Percentiles rank a stretch among this genome's conserved stretches.
Conservation (phyloP, 2,797 vertebrate species). For the Pseudocheirus occidentalis region DNA sequence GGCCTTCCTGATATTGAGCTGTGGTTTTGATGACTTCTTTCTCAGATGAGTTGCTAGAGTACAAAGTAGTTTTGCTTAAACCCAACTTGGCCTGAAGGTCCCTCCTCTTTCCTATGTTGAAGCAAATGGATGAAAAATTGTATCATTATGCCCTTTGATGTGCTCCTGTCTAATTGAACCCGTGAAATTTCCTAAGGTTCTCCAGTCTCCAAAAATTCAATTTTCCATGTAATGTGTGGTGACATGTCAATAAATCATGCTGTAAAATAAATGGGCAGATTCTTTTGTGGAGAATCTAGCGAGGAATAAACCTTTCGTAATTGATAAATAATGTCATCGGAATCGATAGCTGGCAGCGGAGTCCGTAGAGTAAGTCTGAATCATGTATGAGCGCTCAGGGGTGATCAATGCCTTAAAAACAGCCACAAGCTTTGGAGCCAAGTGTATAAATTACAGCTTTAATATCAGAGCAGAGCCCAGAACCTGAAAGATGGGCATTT, state of each 20-base stretch:
- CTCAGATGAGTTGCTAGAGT: background rate
- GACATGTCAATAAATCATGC: constrained; percentile 83
- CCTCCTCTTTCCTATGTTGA: constrained; percentile 42
- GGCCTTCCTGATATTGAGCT: background rate
- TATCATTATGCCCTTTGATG: constrained; percentile 72
- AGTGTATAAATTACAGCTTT: constrained; percentile 80
- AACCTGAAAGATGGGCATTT: constrained; percentile 64
- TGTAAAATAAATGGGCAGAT: constrained; percentile 84
- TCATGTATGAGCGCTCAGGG: constrained; percentile 79
- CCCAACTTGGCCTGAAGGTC: constrained; percentile 15
- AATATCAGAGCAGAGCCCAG: constrained; percentile 62
- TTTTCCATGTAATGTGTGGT: constrained; percentile 81
- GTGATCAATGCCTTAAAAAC: constrained; percentile 82
- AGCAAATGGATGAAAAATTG: constrained; percentile 73
- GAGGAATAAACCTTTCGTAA: constrained; percentile 86
- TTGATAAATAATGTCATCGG: constrained; percentile 86
- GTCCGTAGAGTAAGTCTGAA: constrained; percentile 76
- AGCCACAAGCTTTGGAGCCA: constrained; percentile 72
- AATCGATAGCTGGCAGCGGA: constrained; percentile 86
- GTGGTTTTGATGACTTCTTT: background rate
- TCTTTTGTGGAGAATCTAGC: constrained; percentile 77
- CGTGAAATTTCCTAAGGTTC: constrained; percentile 80
- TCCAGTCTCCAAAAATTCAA: constrained; percentile 78
- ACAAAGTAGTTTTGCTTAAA: background rate
- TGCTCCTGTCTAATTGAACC: constrained; percentile 79